These are phyloP conservation scores for Drosophila ironensis DNA, from an alignment of 1,140 invertebrate genomes.

Conservation along the genomic window DNA sequence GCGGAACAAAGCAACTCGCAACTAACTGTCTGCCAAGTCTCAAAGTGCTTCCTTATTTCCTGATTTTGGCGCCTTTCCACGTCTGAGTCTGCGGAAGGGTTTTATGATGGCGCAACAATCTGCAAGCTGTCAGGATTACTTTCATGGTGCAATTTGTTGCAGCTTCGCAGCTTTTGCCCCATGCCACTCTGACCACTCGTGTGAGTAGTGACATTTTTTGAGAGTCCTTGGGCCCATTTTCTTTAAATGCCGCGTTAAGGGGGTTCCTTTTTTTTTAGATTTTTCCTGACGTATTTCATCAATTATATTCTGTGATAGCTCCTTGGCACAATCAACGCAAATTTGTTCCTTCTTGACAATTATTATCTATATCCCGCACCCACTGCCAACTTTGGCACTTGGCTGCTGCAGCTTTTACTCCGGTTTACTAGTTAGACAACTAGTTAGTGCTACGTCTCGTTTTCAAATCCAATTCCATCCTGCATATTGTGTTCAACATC, in stretches of 20 bases:
- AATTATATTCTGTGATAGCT: constrained; percentile 65
- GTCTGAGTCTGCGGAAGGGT: not conserved
- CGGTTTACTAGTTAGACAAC: constrained; percentile 28
- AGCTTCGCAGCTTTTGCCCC: constrained; percentile 21
- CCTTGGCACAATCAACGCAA: constrained; percentile 52
- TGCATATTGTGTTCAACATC: constrained; percentile 55
- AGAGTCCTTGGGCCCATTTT: constrained; percentile 74
- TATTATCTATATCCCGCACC: constrained; percentile 53
- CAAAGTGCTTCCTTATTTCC: constrained; percentile 31
- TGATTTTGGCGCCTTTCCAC: constrained; percentile 19
- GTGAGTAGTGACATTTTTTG: too few relatives aligned
- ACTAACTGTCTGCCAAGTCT: constrained; percentile 10
- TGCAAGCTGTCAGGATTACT: constrained; percentile 56
- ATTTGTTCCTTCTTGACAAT: constrained; percentile 67
- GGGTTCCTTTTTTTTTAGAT: constrained; percentile 71
- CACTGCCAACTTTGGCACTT: constrained; percentile 72
- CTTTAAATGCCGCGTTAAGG: constrained; percentile 73
- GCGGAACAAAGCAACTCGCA: not conserved
- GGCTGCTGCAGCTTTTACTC: constrained; percentile 48
- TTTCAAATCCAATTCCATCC: constrained; percentile 21
- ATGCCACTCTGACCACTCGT: constrained; percentile 15
- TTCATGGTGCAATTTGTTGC: constrained; percentile 66
- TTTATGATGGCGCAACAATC: constrained; percentile 55
- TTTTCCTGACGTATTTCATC: constrained; percentile 57
- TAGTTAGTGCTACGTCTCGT: constrained; percentile 34